Conservation (phyloP, 2,113 vertebrate genomes). For the Pholis gunnellus region DNA sequence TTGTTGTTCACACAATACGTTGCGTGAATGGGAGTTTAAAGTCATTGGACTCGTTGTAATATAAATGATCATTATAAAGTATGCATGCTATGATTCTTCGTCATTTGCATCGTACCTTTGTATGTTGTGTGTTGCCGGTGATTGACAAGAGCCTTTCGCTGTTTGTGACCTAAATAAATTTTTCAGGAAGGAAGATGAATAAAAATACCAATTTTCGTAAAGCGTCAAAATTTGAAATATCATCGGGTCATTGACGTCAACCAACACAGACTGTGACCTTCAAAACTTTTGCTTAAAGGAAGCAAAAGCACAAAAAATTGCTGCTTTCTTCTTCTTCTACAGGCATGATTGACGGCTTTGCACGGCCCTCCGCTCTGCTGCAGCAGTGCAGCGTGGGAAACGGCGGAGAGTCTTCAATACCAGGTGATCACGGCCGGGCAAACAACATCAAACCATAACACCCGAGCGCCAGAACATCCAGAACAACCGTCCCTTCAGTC, state of each 20-base stretch:
- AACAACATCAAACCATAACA: slow-evolving; percentile 57
- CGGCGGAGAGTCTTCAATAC: slow-evolving; percentile 47
- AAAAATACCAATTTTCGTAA: background rate
- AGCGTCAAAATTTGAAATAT: slow-evolving; percentile 26
- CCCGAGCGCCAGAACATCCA: slow-evolving; percentile 30
- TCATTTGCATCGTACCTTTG: background rate
- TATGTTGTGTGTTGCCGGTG: background rate
- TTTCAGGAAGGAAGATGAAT: background rate
- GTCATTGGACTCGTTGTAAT: background rate
- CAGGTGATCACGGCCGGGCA: slow-evolving; percentile 57
- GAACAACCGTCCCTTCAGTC: slow-evolving; percentile 34
- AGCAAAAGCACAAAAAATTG: slow-evolving; percentile 15
- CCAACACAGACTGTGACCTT: background rate
- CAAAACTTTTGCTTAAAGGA: slow-evolving; percentile 29
- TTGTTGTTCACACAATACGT: background rate
- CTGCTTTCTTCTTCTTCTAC: background rate
- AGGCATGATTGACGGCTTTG: slow-evolving; percentile 28
- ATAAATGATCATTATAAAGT: background rate
- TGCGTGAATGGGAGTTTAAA: background rate
- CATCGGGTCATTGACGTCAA: background rate
- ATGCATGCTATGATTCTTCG: background rate
- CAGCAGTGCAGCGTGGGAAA: slow-evolving; percentile 32
- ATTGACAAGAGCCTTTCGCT: slow-evolving; percentile 12
- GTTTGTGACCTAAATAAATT: background rate
- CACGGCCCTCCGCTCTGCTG: slow-evolving; percentile 8